Evolutionary conservation across 2,113 vertebrate genomes (phyloP).

Genomic region (Odocoileus virginianus): DNA sequence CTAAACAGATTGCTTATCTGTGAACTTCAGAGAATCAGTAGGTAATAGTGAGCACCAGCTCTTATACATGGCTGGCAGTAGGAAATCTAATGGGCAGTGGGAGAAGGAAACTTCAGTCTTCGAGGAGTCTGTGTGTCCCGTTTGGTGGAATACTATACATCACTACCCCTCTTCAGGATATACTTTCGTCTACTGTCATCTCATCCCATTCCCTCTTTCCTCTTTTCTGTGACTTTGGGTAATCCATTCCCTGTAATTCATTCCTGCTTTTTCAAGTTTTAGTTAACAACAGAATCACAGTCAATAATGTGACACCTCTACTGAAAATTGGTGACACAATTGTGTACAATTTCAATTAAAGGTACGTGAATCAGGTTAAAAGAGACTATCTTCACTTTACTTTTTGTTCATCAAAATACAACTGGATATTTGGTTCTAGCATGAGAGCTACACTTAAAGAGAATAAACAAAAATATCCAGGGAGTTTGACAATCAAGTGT

Average conservation of each 20-base stretch:
- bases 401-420: conserved; percentile 2
- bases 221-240: background rate
- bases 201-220: background rate
- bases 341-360: background rate
- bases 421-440: background rate
- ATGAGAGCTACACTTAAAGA: background rate
- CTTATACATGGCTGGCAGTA: background rate
- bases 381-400: background rate
- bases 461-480: background rate
- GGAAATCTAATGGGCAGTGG: background rate
- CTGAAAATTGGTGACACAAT: background rate
- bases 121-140: background rate
- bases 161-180: background rate
- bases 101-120: background rate
- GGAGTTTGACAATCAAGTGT: background rate
- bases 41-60: background rate
- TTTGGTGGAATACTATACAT: background rate
- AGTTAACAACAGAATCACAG: conserved; percentile 11
- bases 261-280: background rate
- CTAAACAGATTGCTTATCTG: background rate
- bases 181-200: background rate
- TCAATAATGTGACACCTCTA: background rate
- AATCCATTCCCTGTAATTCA: background rate
- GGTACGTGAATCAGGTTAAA: background rate
- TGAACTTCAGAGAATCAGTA: background rate